Conservation (phyloP, 2,888 invertebrate genomes). For the Campopleginae sp. region DNA sequence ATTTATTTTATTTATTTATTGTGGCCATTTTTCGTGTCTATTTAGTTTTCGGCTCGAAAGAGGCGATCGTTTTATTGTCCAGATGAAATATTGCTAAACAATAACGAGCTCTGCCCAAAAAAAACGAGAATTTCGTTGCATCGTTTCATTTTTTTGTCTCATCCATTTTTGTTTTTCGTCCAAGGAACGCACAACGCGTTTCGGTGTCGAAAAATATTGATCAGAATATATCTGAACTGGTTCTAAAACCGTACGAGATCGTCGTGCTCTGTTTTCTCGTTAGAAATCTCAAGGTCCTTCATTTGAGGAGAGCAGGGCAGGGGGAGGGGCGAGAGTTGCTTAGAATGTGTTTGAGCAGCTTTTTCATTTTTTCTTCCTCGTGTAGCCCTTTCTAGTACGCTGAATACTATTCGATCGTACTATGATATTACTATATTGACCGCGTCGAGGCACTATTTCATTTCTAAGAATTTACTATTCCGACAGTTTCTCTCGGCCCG, state of each 20-base stretch:
- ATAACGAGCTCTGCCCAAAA: no score
- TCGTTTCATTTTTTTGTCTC: neutral
- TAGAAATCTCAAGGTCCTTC: conserved; percentile 16
- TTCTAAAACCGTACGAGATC: neutral
- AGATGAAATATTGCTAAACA: no score
- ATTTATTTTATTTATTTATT: no score
- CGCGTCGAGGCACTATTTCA: conserved; percentile 47
- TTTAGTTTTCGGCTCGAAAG: no score
- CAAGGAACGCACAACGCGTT: neutral
- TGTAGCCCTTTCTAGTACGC: conserved; percentile 45
- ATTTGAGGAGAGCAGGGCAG: neutral
- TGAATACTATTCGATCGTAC: conserved; percentile 30
- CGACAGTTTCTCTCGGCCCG: conserved; percentile 42
- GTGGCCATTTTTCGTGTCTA: no score
- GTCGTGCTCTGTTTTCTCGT: conserved; percentile 5
- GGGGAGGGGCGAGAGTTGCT: conserved; percentile 17
- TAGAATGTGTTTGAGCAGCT: conserved; percentile 15
- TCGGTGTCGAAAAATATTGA: neutral
- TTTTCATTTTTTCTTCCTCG: conserved; percentile 29
- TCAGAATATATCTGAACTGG: neutral
- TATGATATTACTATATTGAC: conserved; percentile 56
- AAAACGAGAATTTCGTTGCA: no score
- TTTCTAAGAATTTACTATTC: conserved; percentile 62
- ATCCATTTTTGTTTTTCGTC: neutral
- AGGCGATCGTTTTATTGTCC: no score